Conservation (phyloP, 1,140 invertebrate species). For the Nasonia longicornis region DNA sequence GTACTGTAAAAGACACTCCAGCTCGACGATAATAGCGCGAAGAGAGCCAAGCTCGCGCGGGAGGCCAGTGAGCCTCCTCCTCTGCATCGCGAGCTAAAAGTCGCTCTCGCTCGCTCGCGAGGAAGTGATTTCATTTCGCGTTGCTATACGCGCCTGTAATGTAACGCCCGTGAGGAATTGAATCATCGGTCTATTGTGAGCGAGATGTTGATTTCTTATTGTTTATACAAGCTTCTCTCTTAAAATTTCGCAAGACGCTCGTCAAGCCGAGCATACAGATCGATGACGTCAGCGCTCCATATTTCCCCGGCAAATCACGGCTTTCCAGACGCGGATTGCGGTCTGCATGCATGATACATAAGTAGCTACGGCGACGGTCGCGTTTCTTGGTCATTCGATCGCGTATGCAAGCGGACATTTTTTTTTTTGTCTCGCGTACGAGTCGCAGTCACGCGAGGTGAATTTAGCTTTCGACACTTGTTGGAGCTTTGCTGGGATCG, state of each 20-base stretch:
- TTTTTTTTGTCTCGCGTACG: background rate
- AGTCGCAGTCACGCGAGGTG: background rate
- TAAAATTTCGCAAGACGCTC: too few species aligned
- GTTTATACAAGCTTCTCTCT: too few species aligned
- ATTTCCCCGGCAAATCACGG: background rate
- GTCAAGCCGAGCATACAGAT: background rate
- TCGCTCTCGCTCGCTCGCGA: background rate
- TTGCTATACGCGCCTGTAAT: too few species aligned
- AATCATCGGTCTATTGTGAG: background rate
- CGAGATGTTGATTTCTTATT: too few species aligned
- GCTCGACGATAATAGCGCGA: slow-evolving; percentile 26
- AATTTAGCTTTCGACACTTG: slow-evolving; percentile 12
- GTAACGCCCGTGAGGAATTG: background rate
- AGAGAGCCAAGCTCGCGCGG: background rate
- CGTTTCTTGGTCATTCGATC: background rate
- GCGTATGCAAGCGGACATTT: background rate
- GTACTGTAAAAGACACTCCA: slow-evolving; percentile 2
- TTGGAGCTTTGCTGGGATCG: background rate
- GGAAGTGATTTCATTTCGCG: background rate
- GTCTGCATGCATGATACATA: background rate
- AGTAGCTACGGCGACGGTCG: background rate
- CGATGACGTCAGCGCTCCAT: slow-evolving; percentile 12
- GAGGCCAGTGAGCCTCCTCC: background rate
- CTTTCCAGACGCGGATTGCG: background rate
- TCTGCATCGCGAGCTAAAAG: background rate